phyloP scores from a whole-genome alignment of 2,888 invertebrate genomes.

The Cryptus viduatorius region DNA sequence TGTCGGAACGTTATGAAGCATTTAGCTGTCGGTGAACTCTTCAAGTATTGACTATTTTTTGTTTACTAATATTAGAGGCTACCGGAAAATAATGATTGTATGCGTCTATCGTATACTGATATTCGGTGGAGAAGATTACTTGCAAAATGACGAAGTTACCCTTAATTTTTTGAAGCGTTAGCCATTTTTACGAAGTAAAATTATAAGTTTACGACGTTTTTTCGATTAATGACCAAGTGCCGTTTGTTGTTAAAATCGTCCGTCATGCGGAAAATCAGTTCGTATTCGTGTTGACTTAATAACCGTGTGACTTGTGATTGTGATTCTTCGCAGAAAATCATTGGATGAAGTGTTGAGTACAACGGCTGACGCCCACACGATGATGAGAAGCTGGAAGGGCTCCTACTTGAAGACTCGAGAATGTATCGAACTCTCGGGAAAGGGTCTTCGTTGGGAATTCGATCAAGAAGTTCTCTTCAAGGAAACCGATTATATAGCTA shows the following conservation, averaged over 20 bases:
- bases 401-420: slow-evolving; percentile 92
- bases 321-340: slow-evolving; percentile 84
- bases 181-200: background rate
- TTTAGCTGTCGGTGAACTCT: slow-evolving; percentile 90
- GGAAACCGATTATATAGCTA: slow-evolving; percentile 93
- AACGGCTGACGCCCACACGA: slow-evolving; percentile 88
- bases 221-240: background rate
- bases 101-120: background rate
- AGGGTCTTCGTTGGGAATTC: slow-evolving; percentile 96
- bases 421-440: slow-evolving; percentile 94
- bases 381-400: slow-evolving; percentile 91
- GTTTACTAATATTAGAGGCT: background rate
- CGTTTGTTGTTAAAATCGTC: background rate
- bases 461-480: slow-evolving; percentile 93
- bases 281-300: background rate
- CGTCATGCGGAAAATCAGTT: background rate
- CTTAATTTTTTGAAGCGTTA: background rate
- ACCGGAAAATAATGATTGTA: too few species aligned
- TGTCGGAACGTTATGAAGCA: slow-evolving; percentile 91
- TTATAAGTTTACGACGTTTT: background rate
- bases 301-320: background rate
- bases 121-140: background rate
- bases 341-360: slow-evolving; percentile 86
- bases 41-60: slow-evolving; percentile 87
- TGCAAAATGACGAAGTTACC: slow-evolving; percentile 1